These are phyloP conservation scores for Climacteris rufus DNA, from an alignment of 2,113 vertebrate species.

Conservation along the genomic window DNA sequence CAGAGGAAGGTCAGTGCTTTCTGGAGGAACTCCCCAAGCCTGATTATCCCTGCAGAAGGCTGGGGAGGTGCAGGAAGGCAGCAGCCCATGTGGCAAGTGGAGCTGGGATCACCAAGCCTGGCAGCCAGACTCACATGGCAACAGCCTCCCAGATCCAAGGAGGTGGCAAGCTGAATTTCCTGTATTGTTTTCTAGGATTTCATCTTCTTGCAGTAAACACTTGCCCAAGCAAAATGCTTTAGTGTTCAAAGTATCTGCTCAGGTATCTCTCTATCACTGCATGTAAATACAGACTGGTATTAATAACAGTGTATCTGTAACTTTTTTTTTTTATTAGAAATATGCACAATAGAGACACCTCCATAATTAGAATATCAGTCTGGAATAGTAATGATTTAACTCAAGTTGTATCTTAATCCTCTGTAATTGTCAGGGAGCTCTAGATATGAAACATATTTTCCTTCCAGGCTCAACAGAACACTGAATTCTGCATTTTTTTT, in stretches of 20 bases:
- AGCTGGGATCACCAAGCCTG: neutral
- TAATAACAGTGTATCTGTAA: neutral
- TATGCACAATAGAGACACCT: neutral
- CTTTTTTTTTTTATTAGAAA: neutral
- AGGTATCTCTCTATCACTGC: neutral
- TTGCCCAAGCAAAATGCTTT: neutral
- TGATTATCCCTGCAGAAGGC: neutral
- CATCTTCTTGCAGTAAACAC: neutral
- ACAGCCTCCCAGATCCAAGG: neutral
- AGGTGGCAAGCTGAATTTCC: neutral
- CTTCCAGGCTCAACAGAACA: neutral
- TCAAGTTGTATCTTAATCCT: neutral
- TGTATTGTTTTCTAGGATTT: neutral
- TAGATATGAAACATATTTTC: neutral
- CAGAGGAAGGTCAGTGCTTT: neutral
- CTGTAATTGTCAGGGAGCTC: neutral
- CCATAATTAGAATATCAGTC: neutral
- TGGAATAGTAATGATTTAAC: neutral
- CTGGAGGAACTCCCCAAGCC: neutral
- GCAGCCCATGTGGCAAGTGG: accelerated
- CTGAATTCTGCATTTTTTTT: neutral
- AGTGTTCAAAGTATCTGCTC: neutral
- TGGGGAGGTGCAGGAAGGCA: neutral
- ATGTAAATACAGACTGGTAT: neutral
- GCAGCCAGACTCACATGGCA: neutral